Conservation (phyloP, 1,140 invertebrate species). For the Trichonephila clavipes region DNA sequence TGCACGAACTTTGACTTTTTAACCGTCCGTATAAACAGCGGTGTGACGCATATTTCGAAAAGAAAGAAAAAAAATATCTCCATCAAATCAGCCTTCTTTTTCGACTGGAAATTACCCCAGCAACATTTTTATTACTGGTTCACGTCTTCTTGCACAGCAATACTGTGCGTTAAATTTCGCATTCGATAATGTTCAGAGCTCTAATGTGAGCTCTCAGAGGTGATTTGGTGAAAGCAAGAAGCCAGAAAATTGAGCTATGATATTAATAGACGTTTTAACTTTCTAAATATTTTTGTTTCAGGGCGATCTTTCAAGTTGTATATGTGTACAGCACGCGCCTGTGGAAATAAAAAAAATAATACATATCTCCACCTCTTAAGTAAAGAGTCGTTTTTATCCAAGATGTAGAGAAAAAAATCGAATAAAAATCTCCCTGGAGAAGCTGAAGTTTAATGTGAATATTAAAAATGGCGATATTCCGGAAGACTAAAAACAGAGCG, state of each 20-base stretch:
- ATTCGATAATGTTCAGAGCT: neutral
- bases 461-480: constrained; percentile 19
- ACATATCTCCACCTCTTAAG: neutral
- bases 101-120: neutral
- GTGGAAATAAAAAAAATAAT: neutral
- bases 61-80: no score
- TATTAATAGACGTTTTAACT: constrained; percentile 37
- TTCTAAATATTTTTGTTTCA: neutral
- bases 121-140: neutral
- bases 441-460: neutral
- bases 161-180: neutral
- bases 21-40: no score
- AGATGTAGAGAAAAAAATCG: neutral
- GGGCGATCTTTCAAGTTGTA: neutral
- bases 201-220: neutral
- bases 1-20: no score
- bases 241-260: constrained; percentile 44
- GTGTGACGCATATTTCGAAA: no score
- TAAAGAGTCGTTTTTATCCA: neutral
- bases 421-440: constrained; percentile 1
- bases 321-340: neutral
- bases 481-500: neutral
- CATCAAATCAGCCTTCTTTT: neutral
- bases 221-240: neutral
- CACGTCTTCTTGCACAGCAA: no score